Base-by-base conservation (phyloP, 1,140 invertebrate genomes). In the Fopius arisanus region DNA sequence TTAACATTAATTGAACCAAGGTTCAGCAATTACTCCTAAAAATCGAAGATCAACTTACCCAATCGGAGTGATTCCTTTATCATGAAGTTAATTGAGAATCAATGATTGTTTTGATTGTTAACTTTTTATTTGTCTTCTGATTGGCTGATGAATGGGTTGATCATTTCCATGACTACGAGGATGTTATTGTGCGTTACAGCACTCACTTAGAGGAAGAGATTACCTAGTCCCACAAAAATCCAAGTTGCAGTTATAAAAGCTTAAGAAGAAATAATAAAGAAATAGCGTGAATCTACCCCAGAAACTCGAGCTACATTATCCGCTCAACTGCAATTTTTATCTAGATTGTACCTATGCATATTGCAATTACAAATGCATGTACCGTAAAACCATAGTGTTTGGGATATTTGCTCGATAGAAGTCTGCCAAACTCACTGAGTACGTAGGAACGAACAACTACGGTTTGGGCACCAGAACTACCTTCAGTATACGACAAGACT, bases 251-350 rank as follows among this genome's bases (percentile, higher is more conserved):
- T 31, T 16, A 14, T n/a, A 19, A 31, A 62, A 62, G 54, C 48
- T 12, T 23, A 26, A 26, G 28, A 33, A 65, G 0, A 63, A 33
- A 65, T n/a, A 65, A 33, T 65, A 31, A 65, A 65, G 79, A 81
- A 80, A 76, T 74, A 70, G 72, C 68, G 76, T 73, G 77, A 75
- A 77, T 79, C 70, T 62, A 51, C 6, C 54, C 63, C 75, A 54
- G 78, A 71, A 72, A 77, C 74, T 62, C 54, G 5, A 5, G 2
- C 54, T 29, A 33, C 62, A 65, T 65, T 33, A 16, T 33, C 62
- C 7, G 9, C 23, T 4, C 5, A 28, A 0, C 21, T 59, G 23
- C 14, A 12, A 21, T 12, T n/a, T 1, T 4, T 48, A 48, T 48
- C 16, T 48, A n/a, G 14, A n/a, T 48, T 48, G 16, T 48, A 48